Percentiles rank a stretch among this genome's conserved stretches.
phyloP scores from a whole-genome alignment of 30 jellyfish, hydroid and myxozoan species.

The Rhopilema esculentum region DNA sequence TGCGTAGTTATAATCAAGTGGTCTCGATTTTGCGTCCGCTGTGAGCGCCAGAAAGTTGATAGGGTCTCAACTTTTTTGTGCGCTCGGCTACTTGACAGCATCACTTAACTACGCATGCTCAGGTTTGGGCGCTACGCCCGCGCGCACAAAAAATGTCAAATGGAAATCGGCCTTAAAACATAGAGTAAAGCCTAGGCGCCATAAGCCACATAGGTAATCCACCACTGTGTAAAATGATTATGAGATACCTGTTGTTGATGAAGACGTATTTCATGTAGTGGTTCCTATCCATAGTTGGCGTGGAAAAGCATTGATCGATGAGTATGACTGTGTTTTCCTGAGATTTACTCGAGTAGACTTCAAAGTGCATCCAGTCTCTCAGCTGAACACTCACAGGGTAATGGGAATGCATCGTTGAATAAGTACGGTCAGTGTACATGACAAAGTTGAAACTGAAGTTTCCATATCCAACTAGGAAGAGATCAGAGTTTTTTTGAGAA shows the following conservation, averaged over 20 bases:
- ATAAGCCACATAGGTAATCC: no score
- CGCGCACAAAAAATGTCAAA: no score
- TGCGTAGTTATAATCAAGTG: no score
- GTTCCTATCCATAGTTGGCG: conserved; percentile 45
- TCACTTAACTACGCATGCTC: no score
- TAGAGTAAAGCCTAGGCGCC: no score
- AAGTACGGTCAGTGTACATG: conserved; percentile 38
- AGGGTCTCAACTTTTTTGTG: no score
- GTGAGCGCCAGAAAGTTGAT: no score
- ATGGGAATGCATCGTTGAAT: conserved; percentile 1
- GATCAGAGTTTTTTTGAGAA: not conserved
- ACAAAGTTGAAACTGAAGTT: conserved; percentile 34
- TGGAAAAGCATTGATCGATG: conserved; percentile 51
- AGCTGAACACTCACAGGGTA: conserved; percentile 37
- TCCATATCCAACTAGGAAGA: conserved; percentile 28
- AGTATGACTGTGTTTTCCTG: conserved; percentile 2
- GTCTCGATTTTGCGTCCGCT: no score
- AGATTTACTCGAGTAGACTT: conserved; percentile 18
- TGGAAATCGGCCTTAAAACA: no score
- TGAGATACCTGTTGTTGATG: conserved; percentile 36
- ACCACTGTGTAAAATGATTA: no score
- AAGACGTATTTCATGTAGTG: conserved; percentile 19
- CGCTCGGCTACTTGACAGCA: no score
- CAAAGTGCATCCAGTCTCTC: conserved; percentile 43
- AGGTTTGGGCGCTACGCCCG: no score